Evolutionary conservation across 1,140 invertebrate genomes (phyloP).

Genomic region (Macrosteles quadrilineatus): DNA sequence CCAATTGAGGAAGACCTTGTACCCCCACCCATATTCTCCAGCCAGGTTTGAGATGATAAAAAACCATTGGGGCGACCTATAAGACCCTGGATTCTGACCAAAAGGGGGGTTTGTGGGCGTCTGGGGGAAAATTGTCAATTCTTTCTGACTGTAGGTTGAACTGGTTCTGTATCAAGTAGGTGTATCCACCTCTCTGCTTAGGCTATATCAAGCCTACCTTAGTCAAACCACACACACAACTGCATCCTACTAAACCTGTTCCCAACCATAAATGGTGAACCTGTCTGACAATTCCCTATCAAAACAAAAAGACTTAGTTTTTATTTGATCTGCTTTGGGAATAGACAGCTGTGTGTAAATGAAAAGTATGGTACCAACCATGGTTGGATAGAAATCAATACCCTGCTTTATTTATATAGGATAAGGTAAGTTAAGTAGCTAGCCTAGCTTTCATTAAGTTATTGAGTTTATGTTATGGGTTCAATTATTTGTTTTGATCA

Average conservation of each 20-base stretch:
- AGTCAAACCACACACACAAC: conserved; percentile 10
- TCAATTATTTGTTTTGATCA: too few relatives aligned
- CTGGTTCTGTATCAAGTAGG: conserved; percentile 27
- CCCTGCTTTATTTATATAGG: too few relatives aligned
- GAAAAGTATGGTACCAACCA: too few relatives aligned
- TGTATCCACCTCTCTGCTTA: conserved; percentile 29
- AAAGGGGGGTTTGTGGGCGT: conserved; percentile 20
- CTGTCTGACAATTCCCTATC: conserved; percentile 10
- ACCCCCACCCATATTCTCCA: conserved; percentile 17
- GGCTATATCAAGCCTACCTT: conserved; percentile 27
- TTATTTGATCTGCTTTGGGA: too few relatives aligned
- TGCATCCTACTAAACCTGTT: conserved; percentile 23
- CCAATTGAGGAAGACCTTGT: conserved; percentile 27
- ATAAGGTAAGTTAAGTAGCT: too few relatives aligned
- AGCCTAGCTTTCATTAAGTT: too few relatives aligned
- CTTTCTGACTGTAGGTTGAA: neutral
- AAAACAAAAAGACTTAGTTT: too few relatives aligned
- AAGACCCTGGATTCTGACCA: conserved; percentile 20
- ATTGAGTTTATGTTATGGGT: too few relatives aligned
- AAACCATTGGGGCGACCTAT: conserved; percentile 24
- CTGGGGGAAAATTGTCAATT: conserved; percentile 29
- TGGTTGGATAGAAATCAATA: too few relatives aligned
- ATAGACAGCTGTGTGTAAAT: too few relatives aligned
- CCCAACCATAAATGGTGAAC: conserved; percentile 15
- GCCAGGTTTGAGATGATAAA: conserved; percentile 23